Percentiles rank a stretch among this genome's conserved stretches.
phyloP scores from a whole-genome alignment of 2,888 invertebrate species.

The Aleiodes alternator region DNA sequence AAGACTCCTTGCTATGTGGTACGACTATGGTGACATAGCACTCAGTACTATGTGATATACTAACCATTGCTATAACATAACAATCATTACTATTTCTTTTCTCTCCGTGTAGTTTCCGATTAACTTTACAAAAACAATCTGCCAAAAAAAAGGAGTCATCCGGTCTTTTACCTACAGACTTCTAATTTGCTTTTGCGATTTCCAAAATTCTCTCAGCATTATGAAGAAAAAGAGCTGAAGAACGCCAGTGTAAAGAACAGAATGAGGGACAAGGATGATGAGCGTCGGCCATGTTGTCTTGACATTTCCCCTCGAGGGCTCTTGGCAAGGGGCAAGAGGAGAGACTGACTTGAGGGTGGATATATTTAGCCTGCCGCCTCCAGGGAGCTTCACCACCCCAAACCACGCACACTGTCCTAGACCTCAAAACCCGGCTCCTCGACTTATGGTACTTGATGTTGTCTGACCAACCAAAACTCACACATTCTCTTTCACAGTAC shows the following conservation, averaged over 20 bases:
- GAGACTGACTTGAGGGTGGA: slow-evolving; percentile 66
- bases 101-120: no score
- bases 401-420: slow-evolving; percentile 45
- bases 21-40: no score
- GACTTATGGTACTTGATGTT: slow-evolving; percentile 33
- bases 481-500: background rate
- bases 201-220: slow-evolving; percentile 38
- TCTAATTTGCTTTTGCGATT: background rate
- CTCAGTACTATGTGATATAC: no score
- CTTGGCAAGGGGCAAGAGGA: slow-evolving; percentile 49
- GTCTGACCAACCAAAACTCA: slow-evolving; percentile 29
- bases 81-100: no score
- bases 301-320: slow-evolving; percentile 72
- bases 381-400: slow-evolving; percentile 65
- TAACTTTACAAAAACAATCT: no score
- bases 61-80: no score
- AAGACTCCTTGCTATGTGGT: no score
- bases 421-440: slow-evolving; percentile 34
- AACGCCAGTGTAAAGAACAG: slow-evolving; percentile 69
- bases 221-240: slow-evolving; percentile 59
- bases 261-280: slow-evolving; percentile 70
- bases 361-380: slow-evolving; percentile 75
- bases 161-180: no score
- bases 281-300: slow-evolving; percentile 76
- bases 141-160: no score